Conservation (phyloP, 2,797 vertebrate genomes). For the Coregonus suidteri region DNA sequence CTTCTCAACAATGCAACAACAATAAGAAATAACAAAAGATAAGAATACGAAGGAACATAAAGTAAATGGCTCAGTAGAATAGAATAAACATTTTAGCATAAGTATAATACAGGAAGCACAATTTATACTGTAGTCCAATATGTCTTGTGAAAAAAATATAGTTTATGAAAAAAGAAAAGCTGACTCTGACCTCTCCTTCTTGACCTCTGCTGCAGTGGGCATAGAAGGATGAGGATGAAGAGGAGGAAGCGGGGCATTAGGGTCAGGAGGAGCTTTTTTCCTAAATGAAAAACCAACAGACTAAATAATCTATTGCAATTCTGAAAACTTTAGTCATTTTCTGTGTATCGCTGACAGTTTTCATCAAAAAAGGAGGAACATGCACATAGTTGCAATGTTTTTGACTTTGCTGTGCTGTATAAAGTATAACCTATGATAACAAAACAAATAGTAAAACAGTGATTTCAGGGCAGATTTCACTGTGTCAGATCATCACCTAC, state of each 20-base stretch:
- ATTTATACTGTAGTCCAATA: too few species aligned
- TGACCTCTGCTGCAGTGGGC: slow-evolving; percentile 38
- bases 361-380: neutral
- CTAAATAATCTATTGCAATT: neutral
- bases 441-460: neutral
- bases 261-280: slow-evolving; percentile 68
- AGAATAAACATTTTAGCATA: too few species aligned
- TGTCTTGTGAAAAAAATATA: neutral
- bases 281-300: slow-evolving; percentile 56
- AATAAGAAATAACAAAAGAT: too few species aligned
- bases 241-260: slow-evolving; percentile 69
- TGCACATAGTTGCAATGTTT: neutral
- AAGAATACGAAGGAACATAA: too few species aligned
- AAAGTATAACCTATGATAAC: neutral
- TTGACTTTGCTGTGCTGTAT: neutral
- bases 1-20: too few species aligned
- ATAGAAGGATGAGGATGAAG: slow-evolving; percentile 69
- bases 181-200: slow-evolving; percentile 35
- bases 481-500: neutral
- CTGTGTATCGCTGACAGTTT: neutral
- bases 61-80: too few species aligned
- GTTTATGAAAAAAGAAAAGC: neutral
- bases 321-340: neutral
- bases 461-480: neutral
- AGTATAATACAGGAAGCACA: too few species aligned